phyloP scores from a whole-genome alignment of 2,113 vertebrate species.

The Montifringilla adamsi region DNA sequence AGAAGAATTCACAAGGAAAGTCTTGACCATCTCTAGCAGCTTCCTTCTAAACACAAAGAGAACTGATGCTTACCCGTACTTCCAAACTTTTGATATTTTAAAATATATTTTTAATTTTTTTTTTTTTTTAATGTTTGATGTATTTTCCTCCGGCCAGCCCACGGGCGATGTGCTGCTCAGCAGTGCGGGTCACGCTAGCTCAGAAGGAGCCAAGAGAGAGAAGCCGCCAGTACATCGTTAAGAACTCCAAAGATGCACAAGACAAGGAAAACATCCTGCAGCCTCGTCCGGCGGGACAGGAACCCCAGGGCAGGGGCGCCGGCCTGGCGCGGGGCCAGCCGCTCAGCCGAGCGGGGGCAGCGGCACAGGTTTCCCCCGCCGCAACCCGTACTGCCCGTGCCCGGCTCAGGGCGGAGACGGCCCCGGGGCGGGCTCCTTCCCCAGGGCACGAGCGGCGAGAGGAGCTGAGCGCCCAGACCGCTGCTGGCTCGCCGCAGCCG shows the following conservation, averaged over 20 bases:
- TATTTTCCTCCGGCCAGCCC: not conserved
- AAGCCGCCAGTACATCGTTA: rapidly evolving
- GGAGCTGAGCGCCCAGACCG: no score
- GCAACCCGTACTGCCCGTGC: no score
- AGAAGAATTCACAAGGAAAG: not conserved
- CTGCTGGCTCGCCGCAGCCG: no score
- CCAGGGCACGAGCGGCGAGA: not conserved
- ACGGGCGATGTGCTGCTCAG: no score
- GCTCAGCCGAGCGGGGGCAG: not conserved
- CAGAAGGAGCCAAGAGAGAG: not conserved
- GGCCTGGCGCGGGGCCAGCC: not conserved
- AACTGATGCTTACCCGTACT: not conserved
- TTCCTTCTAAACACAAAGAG: not conserved
- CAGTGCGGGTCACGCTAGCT: rapidly evolving
- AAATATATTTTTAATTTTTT: no score
- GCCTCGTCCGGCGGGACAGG: rapidly evolving
- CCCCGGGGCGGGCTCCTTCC: not conserved
- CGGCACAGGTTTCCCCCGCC: not conserved
- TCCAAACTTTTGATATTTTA: not conserved
- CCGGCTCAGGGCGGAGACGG: no score
- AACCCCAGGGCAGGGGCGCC: no score
- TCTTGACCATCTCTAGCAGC: not conserved
- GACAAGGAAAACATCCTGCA: rapidly evolving
- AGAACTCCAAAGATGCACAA: not conserved
- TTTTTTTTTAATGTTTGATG: no score